Percentiles rank a stretch among this genome's conserved stretches.
These are phyloP conservation scores for Chloroceryle aenea DNA, from an alignment of 2,113 vertebrate species.

Conservation along the genomic window DNA sequence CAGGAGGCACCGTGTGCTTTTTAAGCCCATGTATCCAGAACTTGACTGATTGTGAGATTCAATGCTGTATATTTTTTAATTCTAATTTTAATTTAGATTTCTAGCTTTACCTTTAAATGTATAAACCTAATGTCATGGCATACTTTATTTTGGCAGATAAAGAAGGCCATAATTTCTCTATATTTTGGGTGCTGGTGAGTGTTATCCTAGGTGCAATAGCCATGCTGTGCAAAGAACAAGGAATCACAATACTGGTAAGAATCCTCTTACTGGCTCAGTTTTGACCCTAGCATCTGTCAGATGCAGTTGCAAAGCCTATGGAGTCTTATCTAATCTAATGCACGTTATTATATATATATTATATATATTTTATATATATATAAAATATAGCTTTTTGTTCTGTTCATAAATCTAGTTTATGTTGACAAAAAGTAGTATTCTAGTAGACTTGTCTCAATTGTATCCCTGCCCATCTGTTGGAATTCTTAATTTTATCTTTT, in stretches of 20 bases:
- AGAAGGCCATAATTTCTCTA: constrained; percentile 81
- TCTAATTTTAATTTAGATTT: background rate
- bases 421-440: background rate
- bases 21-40: background rate
- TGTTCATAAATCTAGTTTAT: background rate
- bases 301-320: background rate
- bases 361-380: no score
- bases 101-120: background rate
- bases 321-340: background rate
- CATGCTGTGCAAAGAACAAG: constrained; percentile 98
- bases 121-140: background rate
- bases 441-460: background rate
- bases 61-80: background rate
- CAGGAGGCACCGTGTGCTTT: background rate
- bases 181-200: constrained; percentile 89
- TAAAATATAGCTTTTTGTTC: no score
- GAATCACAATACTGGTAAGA: constrained; percentile 96
- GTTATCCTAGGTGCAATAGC: constrained; percentile 89
- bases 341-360: no score
- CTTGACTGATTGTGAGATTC: background rate
- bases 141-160: constrained; percentile 76
- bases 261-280: background rate
- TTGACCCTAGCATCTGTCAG: background rate
- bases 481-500: background rate
- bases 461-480: background rate